These are phyloP conservation scores for Apodemia hepburni DNA, from an alignment of 2,888 invertebrate genomes.

Conservation along the genomic window DNA sequence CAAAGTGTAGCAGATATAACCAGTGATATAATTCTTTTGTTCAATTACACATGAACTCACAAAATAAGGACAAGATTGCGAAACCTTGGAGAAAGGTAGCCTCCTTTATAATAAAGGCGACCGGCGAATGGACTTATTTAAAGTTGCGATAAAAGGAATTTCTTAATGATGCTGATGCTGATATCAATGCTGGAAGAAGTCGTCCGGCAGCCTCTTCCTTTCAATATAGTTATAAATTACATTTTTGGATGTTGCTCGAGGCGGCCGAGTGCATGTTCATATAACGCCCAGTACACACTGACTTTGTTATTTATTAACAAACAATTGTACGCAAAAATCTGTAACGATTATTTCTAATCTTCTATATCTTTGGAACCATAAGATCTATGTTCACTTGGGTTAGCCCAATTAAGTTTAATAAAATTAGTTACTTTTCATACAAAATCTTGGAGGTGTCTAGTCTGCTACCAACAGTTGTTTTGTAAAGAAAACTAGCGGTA, in stretches of 20 bases:
- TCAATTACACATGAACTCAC: conserved; percentile 43
- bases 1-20: conserved; percentile 5
- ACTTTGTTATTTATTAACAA: neutral
- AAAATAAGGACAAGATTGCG: conserved; percentile 67
- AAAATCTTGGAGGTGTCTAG: too few relatives aligned
- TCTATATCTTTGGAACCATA: too few relatives aligned
- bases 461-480: too few relatives aligned
- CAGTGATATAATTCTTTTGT: conserved; percentile 16
- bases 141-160: conserved; percentile 77
- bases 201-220: conserved; percentile 53
- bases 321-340: neutral
- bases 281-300: conserved; percentile 7
- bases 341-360: too few relatives aligned
- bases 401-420: too few relatives aligned
- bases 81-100: conserved; percentile 75
- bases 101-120: conserved; percentile 61
- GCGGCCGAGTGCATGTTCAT: conserved; percentile 27
- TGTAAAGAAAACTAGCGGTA: too few relatives aligned
- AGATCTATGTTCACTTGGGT: too few relatives aligned
- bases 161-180: conserved; percentile 74
- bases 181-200: conserved; percentile 71
- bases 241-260: conserved; percentile 46
- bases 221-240: conserved; percentile 75
- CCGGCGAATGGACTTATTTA: conserved; percentile 70
- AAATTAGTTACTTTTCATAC: too few relatives aligned